phyloP scores from a whole-genome alignment of 1,140 invertebrate species.

The Drosophila serrata region DNA sequence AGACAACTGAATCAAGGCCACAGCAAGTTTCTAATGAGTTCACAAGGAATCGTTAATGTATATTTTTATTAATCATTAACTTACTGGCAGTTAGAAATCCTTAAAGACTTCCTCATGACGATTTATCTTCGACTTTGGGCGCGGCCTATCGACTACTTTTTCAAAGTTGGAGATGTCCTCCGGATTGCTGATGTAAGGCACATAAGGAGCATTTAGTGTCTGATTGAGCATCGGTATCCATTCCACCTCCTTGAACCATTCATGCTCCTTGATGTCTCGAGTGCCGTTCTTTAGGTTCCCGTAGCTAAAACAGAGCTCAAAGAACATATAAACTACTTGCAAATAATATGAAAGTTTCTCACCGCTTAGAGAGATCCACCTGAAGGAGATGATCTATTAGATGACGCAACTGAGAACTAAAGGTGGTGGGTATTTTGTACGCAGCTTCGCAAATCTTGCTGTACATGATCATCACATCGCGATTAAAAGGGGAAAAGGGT shows the following conservation, averaged over 20 bases:
- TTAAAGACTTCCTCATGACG: constrained; percentile 63
- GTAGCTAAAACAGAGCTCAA: constrained; percentile 83
- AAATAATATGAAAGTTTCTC: neutral
- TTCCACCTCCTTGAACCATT: constrained; percentile 91
- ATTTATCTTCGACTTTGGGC: constrained; percentile 63
- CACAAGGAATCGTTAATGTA: neutral
- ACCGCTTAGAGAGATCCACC: constrained; percentile 93
- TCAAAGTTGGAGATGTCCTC: constrained; percentile 94
- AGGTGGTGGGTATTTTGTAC: constrained; percentile 90
- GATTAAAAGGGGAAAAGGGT: constrained; percentile 90
- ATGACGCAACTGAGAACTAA: constrained; percentile 92
- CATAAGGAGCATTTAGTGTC: constrained; percentile 90
- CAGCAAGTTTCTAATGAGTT: neutral
- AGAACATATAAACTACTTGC: neutral
- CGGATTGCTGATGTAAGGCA: constrained; percentile 89
- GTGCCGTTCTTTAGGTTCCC: constrained; percentile 96
- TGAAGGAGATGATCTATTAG: constrained; percentile 94
- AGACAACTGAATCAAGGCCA: constrained; percentile 1
- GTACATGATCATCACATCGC: constrained; percentile 95
- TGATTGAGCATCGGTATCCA: constrained; percentile 95
- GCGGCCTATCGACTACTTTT: constrained; percentile 85
- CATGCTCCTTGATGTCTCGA: constrained; percentile 89
- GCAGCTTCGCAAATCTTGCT: constrained; percentile 93
- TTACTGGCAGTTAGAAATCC: constrained; percentile 43
- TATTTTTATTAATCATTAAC: neutral